These are phyloP conservation scores for Myioborus melanocephalus DNA, from an alignment of 2,797 vertebrate genomes.

Conservation along the genomic window DNA sequence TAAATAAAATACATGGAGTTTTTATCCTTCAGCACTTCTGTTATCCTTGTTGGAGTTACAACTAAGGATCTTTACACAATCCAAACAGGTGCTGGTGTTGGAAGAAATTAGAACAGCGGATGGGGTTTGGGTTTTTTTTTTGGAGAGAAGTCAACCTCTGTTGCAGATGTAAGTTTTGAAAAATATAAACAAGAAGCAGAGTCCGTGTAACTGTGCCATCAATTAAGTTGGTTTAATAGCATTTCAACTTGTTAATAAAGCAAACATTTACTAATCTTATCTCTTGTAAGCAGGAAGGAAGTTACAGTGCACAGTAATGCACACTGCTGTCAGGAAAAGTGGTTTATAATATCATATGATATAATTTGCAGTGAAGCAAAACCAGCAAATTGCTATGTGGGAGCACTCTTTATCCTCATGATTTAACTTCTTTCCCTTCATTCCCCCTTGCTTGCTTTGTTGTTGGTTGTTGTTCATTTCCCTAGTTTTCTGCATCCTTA, in stretches of 20 bases:
- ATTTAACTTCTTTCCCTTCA: slow-evolving; percentile 53
- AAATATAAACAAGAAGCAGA: slow-evolving; percentile 56
- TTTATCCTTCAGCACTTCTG: slow-evolving; percentile 77
- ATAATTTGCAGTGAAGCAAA: slow-evolving; percentile 69
- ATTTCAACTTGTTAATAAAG: slow-evolving; percentile 72
- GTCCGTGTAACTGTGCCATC: slow-evolving; percentile 23
- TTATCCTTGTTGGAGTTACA: slow-evolving; percentile 75
- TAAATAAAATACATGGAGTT: slow-evolving; percentile 76
- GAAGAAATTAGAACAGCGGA: slow-evolving; percentile 33
- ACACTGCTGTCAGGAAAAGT: slow-evolving; percentile 52
- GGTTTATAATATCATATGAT: slow-evolving; percentile 61
- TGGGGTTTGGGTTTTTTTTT: neutral
- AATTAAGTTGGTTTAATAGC: slow-evolving; percentile 66
- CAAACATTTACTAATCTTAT: slow-evolving; percentile 69
- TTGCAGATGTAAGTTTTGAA: slow-evolving; percentile 51
- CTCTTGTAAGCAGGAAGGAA: slow-evolving; percentile 67
- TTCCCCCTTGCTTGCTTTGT: neutral
- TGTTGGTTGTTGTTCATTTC: neutral
- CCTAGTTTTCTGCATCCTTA: slow-evolving; percentile 36
- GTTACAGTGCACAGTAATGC: slow-evolving; percentile 64
- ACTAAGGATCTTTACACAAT: slow-evolving; percentile 71
- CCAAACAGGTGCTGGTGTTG: neutral
- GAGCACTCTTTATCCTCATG: slow-evolving; percentile 62
- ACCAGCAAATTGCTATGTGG: slow-evolving; percentile 62
- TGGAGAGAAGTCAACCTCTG: slow-evolving; percentile 38